Evolutionary conservation across 2,888 invertebrate species (phyloP).

Genomic region (Drosophila sordidapex): DNA sequence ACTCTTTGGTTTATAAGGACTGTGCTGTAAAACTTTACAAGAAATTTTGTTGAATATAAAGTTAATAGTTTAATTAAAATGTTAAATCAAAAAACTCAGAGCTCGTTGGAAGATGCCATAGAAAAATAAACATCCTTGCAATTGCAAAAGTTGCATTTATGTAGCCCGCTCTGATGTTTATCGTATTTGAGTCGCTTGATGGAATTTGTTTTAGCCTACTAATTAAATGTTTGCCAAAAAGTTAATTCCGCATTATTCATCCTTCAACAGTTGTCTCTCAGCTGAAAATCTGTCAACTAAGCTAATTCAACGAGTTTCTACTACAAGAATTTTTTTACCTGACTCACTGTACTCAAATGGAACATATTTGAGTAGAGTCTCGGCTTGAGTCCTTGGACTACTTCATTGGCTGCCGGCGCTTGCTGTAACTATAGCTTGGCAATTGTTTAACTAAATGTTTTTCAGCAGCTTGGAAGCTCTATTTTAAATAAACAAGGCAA

Average conservation of each 20-base stretch:
- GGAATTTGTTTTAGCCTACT: not conserved
- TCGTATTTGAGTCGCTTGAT: not conserved
- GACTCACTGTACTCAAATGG: not conserved
- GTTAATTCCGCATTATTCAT: not conserved
- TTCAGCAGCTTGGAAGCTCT: slow-evolving; percentile 69
- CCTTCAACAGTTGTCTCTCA: not conserved
- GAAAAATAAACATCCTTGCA: not conserved
- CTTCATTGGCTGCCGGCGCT: not conserved
- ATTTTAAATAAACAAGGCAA: slow-evolving; percentile 75
- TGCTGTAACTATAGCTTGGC: not conserved
- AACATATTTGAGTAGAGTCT: not conserved
- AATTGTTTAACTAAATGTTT: slow-evolving; percentile 77
- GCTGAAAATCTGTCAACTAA: not conserved
- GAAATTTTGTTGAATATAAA: not conserved
- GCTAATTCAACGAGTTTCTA: not conserved
- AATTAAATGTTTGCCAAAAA: not conserved
- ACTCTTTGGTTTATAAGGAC: not conserved
- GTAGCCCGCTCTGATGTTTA: not conserved
- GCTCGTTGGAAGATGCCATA: not conserved
- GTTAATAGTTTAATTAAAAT: slow-evolving; percentile 2
- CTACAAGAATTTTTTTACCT: not conserved
- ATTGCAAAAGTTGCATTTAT: not conserved
- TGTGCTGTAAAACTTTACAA: not conserved
- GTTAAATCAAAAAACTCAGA: not conserved
- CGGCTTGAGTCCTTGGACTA: not conserved